Evolutionary conservation across 1,140 invertebrate genomes (phyloP).

Genomic region (Magallana angulata): DNA sequence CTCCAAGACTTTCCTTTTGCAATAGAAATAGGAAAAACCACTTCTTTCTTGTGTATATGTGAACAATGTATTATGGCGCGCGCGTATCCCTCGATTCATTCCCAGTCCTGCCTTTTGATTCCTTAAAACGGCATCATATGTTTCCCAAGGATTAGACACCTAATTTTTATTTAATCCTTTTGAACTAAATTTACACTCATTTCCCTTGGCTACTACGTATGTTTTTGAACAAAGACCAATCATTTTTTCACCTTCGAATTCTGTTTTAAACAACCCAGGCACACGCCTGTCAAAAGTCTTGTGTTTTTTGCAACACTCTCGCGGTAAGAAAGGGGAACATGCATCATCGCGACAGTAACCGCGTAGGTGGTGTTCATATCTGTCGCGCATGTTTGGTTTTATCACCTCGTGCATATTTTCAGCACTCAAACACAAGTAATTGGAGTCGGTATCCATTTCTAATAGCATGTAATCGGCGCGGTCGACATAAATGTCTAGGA

Average conservation of each 20-base stretch:
- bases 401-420: neutral
- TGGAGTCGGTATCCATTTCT: neutral
- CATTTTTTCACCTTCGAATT: no score
- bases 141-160: constrained; percentile 20
- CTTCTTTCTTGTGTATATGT: constrained; percentile 44
- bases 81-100: constrained; percentile 23
- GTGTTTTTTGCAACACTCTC: constrained; percentile 13
- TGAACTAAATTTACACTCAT: constrained; percentile 47
- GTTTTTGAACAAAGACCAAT: no score
- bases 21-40: constrained; percentile 45
- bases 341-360: neutral
- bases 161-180: constrained; percentile 42
- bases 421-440: no score
- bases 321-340: neutral
- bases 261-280: no score
- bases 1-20: constrained; percentile 25
- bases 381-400: neutral
- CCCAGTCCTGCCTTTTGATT: constrained; percentile 6
- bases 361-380: neutral
- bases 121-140: constrained; percentile 9
- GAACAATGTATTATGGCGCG: constrained; percentile 29
- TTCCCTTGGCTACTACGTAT: neutral
- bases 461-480: constrained; percentile 44
- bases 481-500: constrained; percentile 54
- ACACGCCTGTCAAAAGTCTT: neutral